Base-by-base conservation (phyloP, 2,888 invertebrate species). In the Gortyna flavago region DNA sequence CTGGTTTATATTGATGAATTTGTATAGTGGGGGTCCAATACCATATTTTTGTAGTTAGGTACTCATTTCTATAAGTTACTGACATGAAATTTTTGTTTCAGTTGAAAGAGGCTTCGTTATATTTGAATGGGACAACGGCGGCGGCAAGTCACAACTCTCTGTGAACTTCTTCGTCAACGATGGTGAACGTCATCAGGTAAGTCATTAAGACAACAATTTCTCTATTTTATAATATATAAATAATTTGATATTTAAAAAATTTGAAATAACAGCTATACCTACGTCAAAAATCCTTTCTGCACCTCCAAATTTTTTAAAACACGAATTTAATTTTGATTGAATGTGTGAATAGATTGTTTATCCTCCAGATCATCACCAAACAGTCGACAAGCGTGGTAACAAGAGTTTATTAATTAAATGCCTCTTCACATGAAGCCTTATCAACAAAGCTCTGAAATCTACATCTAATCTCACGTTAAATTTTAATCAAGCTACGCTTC, bases 131-230 rank as follows among this genome's bases (percentile, higher is more conserved):
- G 84, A 88, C 29, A 67, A 84, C 9, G 88, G 88, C 21, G 78
- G 86, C 11, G 88, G 88, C 16, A 85, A 74, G 71, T 75, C 87
- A 9, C 35, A 77, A 1, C 54, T 88, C 1, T 11, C 75, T 16
- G 80, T 87, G 6, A 66, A 83, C 35, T 64, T 62, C 3, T 80
- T 41, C 21, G 87, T 88, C 18, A 89, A 79, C 25, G 86, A 87
- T 66, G 87, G 87, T 7, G 84, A 88, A 32, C 81, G 88, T 3
- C 87, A 87, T 68, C 81, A 87, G 72, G 88, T 87, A 64, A 77
- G 64, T 21, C 21, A 35, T 54, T 9, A 8, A 25, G 25, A 51
- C 1, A 69, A 11, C 7, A 59, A 69, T 35, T 25, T 35, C 9
- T 35, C 25, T 1, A 35, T 54, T n/a, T 18, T 18, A 35, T 25